phyloP scores from a whole-genome alignment of 1,140 invertebrate genomes.

The Harlomillsia oculata region DNA sequence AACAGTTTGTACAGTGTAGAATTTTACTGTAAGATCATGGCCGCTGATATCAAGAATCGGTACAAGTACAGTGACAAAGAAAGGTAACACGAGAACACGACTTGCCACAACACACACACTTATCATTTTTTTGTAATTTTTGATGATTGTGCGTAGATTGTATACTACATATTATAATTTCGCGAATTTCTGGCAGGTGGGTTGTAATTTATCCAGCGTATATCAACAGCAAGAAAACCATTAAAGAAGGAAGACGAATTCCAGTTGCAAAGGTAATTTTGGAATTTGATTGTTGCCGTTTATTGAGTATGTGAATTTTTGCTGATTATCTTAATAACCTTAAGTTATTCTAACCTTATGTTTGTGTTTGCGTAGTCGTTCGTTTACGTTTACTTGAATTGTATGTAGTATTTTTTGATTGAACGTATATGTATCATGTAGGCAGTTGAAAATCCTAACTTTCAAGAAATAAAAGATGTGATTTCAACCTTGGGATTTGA shows the following conservation, averaged over 20 bases:
- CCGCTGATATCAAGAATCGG: constrained; percentile 34
- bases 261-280: constrained; percentile 57
- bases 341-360: background rate
- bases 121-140: too few relatives aligned
- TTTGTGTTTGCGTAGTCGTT: background rate
- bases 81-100: constrained; percentile 44
- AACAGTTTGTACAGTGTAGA: too few relatives aligned
- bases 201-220: constrained; percentile 94
- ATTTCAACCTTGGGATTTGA: constrained; percentile 67
- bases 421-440: constrained; percentile 29
- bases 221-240: constrained; percentile 84
- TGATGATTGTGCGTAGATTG: too few relatives aligned
- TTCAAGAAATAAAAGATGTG: constrained; percentile 87
- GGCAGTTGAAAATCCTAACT: constrained; percentile 88
- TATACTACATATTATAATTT: too few relatives aligned
- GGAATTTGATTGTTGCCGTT: background rate
- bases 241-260: constrained; percentile 74
- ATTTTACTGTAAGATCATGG: background rate
- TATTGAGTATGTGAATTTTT: background rate
- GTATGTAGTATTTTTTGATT: background rate
- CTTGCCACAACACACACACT: too few relatives aligned
- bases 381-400: too few relatives aligned
- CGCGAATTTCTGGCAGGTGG: constrained; percentile 75
- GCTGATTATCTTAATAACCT: too few relatives aligned
- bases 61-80: constrained; percentile 60